Evolutionary conservation across 2,113 vertebrate species (phyloP), one percentile per base, ranked within the genome.

Genomic region (Harpagus bidentatus): DNA sequence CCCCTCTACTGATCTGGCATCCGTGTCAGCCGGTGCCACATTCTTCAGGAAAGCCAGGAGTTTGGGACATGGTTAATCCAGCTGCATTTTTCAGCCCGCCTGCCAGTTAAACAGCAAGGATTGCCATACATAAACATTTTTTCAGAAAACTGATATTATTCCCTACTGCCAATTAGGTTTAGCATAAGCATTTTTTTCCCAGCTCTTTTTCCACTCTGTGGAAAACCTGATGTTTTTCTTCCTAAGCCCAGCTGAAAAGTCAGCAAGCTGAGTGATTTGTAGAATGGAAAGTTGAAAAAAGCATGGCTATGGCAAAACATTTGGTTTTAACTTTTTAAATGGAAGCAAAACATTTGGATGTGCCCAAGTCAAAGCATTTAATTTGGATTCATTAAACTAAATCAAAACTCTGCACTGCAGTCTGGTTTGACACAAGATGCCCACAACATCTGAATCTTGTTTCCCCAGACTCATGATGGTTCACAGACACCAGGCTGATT

Each of bases 181-280:
- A 83, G 61, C 72, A 56, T 52, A 84, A 93, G 36, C n/a, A 36
- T 71, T 90, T 80, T 71, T 58, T 13, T 4, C 59, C 34, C 42
- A 25, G 28, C 36, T 76, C 85, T 82, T 90, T 94, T 86, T 95
- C 72, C 91, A 84, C 56, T 77, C 9, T 0, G 1, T 61, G 40
- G 47, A 86, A 88, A 76, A 84, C 56, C 52, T 82, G 77, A 28
- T 91, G 73, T 92, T 92, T 91, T 97, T 65, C 53, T 82, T 79
- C 86, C 70, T 36, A 22, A 81, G 28, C 25, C 40, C 28, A 38
- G 87, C 40, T 67, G 88, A 93, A 81, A 86, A 88, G 53, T 31
- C 88, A 90, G 38, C 56, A 19, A 76, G 61, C 50, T 74, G 90
- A 81, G n/a, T 63, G 86, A 87, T 85, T 74, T 94, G 69, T 73